These are phyloP conservation scores for Acronicta alni DNA, from an alignment of 2,888 invertebrate species.

Conservation along the genomic window DNA sequence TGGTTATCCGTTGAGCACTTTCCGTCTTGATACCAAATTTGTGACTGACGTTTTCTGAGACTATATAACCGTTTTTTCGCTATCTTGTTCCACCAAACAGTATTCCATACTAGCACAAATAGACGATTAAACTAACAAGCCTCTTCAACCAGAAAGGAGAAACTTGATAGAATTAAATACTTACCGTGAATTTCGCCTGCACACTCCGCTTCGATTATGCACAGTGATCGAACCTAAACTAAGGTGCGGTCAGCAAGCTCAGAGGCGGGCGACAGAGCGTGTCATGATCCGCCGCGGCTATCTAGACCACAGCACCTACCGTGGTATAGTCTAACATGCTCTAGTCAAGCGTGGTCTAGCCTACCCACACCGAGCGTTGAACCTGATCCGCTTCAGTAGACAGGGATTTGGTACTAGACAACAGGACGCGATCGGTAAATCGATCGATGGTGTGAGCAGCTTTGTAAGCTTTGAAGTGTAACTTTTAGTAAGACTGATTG, in stretches of 20 bases:
- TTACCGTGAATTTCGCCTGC: neutral
- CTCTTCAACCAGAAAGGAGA: too few relatives aligned
- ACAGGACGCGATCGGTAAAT: conserved; percentile 27
- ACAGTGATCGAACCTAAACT: conserved; percentile 17
- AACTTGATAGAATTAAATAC: neutral
- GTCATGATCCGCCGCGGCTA: conserved; percentile 70
- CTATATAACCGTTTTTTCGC: too few relatives aligned
- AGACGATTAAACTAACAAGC: too few relatives aligned
- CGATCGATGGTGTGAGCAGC: conserved; percentile 22
- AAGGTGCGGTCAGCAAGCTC: conserved; percentile 58
- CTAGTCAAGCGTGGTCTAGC: conserved; percentile 43
- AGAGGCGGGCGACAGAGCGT: conserved; percentile 74
- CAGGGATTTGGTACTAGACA: conserved; percentile 47
- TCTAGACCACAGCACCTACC: conserved; percentile 65
- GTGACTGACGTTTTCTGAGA: too few relatives aligned
- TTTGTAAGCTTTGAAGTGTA: neutral
- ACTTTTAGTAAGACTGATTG: neutral
- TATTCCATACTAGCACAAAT: too few relatives aligned
- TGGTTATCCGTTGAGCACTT: too few relatives aligned
- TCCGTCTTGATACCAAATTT: too few relatives aligned
- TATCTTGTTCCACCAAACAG: too few relatives aligned
- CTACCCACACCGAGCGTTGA: conserved; percentile 60
- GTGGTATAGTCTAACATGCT: conserved; percentile 41
- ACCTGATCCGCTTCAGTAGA: conserved; percentile 59
- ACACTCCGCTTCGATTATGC: conserved; percentile 15